Evolutionary conservation across 2,113 vertebrate genomes (phyloP).

Genomic region (Hystrix brachyura): DNA sequence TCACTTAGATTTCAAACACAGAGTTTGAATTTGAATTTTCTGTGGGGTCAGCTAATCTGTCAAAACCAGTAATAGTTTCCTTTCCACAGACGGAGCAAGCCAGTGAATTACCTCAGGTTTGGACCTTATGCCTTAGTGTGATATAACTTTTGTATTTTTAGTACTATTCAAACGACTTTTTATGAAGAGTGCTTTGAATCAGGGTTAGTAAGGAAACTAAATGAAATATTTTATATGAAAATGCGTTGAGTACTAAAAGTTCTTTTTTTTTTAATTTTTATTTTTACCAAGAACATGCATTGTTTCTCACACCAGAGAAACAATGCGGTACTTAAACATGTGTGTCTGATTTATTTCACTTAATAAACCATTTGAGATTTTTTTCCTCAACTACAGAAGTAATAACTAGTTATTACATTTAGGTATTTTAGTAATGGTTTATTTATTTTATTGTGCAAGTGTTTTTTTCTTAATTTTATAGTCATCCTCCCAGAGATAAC

Average conservation of each 20-base stretch:
- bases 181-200: neutral
- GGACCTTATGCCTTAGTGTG: neutral
- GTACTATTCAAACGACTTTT: neutral
- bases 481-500: neutral
- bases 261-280: no score
- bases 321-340: no score
- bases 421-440: neutral
- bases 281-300: no score
- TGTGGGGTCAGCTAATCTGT: neutral
- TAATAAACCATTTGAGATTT: neutral
- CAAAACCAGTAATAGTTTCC: neutral
- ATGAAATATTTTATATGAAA: conserved; percentile 45
- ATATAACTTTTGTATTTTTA: conserved; percentile 22
- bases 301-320: no score
- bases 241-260: conserved; percentile 16
- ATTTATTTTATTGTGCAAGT: conserved; percentile 31
- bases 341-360: no score
- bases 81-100: neutral
- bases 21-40: conserved; percentile 55
- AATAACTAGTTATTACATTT: conserved; percentile 22
- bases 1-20: conserved; percentile 39
- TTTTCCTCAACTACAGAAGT: neutral
- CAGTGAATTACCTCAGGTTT: fast-evolving
- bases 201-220: neutral
- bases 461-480: neutral